phyloP scores from a whole-genome alignment of 2,113 vertebrate species.

The Atherinomorus stipes region DNA sequence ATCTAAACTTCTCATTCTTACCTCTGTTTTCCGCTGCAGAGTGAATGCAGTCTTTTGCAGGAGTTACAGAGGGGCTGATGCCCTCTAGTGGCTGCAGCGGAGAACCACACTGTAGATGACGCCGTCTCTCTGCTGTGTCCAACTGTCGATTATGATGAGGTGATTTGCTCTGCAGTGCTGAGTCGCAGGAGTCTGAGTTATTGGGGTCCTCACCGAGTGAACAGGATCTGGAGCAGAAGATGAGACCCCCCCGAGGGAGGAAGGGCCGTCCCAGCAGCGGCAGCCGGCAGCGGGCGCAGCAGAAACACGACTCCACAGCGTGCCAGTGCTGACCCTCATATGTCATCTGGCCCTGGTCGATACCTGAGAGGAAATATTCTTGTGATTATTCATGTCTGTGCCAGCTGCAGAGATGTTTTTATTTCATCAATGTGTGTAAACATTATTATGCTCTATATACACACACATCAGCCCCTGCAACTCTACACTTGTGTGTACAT shows the following conservation, averaged over 20 bases:
- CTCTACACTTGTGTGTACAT: no score
- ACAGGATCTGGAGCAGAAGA: conserved; percentile 92
- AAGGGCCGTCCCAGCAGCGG: conserved; percentile 89
- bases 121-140: conserved; percentile 45
- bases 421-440: not conserved
- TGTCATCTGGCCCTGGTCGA: conserved; percentile 93
- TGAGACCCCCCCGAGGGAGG: conserved; percentile 88
- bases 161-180: conserved; percentile 79
- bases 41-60: conserved; percentile 57
- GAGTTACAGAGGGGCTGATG: conserved; percentile 6
- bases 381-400: not conserved
- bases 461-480: not conserved
- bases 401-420: not conserved
- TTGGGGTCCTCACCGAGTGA: conserved; percentile 85
- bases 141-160: conserved; percentile 50
- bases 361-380: conserved; percentile 74
- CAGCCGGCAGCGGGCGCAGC: conserved; percentile 86
- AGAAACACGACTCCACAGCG: conserved; percentile 88
- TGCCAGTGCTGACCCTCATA: conserved; percentile 95
- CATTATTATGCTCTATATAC: no score
- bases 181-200: conserved; percentile 86
- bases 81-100: conserved; percentile 72
- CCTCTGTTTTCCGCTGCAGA: conserved; percentile 71
- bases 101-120: conserved; percentile 64
- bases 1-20: conserved; percentile 25